Percentiles rank a stretch among this genome's conserved stretches.
phyloP scores from a whole-genome alignment of 2,797 vertebrate species.

The Neomorphus geoffroyi region DNA sequence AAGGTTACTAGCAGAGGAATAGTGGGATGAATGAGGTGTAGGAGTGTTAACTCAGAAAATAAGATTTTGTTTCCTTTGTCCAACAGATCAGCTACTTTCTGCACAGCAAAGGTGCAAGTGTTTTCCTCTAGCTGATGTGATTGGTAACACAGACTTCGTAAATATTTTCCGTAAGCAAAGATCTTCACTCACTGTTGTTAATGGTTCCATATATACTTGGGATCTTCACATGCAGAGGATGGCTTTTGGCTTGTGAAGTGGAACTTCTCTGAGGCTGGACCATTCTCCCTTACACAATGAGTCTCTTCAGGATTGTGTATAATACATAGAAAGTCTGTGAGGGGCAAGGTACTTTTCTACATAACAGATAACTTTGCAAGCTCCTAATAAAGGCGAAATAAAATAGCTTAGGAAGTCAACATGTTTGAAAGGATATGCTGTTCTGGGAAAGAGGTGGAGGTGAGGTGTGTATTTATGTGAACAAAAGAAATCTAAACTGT shows the following conservation, averaged over 20 bases:
- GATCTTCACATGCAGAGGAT: background rate
- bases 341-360: background rate
- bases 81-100: background rate
- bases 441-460: background rate
- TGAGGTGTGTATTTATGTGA: background rate
- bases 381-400: slow-evolving; percentile 1
- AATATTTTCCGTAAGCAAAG: slow-evolving; percentile 7
- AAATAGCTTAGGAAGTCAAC: slow-evolving; percentile 3
- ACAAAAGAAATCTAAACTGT: slow-evolving; percentile 20
- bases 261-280: background rate
- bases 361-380: background rate
- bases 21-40: background rate
- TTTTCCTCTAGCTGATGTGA: background rate
- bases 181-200: background rate
- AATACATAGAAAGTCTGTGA: background rate
- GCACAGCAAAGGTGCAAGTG: background rate
- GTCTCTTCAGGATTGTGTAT: background rate
- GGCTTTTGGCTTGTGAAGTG: background rate
- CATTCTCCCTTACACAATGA: background rate
- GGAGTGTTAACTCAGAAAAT: background rate
- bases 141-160: background rate
- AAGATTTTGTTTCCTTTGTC: background rate
- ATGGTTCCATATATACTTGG: slow-evolving; percentile 25
- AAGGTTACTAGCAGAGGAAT: background rate
- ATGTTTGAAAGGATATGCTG: background rate